Conservation (phyloP, 2,888 invertebrate genomes). For the Rhingia rostrata region DNA sequence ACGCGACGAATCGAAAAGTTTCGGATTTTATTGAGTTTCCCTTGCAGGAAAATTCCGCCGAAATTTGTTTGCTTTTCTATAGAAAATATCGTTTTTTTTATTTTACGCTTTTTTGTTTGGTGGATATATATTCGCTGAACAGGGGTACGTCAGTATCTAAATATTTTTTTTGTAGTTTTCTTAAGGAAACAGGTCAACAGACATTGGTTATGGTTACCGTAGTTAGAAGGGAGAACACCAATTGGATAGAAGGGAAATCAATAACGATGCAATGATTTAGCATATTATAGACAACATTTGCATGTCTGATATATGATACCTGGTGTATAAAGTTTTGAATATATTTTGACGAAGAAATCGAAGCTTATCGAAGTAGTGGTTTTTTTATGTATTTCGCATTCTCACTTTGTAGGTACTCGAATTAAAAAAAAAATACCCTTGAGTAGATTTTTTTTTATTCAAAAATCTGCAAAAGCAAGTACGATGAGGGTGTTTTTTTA, state of each 20-base stretch:
- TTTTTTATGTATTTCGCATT: too few species aligned
- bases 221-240: not conserved
- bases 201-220: slow-evolving; percentile 32
- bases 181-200: slow-evolving; percentile 58
- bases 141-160: slow-evolving; percentile 3
- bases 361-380: not conserved
- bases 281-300: slow-evolving; percentile 39
- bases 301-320: slow-evolving; percentile 25
- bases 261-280: slow-evolving; percentile 60
- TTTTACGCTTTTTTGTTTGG: not conserved
- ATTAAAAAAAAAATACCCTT: too few species aligned
- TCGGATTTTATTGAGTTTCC: slow-evolving; percentile 70
- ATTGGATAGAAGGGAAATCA: slow-evolving; percentile 39
- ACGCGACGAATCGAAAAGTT: slow-evolving; percentile 60
- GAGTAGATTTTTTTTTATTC: too few species aligned
- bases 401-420: too few species aligned
- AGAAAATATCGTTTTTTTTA: slow-evolving; percentile 53
- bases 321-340: not conserved
- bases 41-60: slow-evolving; percentile 50
- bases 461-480: too few species aligned
- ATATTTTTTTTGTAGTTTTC: slow-evolving; percentile 29
- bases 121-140: not conserved
- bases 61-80: slow-evolving; percentile 53
- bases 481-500: too few species aligned
- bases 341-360: not conserved